These are phyloP conservation scores for Agraylea sexmaculata DNA, from an alignment of 1,140 invertebrate genomes.

Conservation along the genomic window DNA sequence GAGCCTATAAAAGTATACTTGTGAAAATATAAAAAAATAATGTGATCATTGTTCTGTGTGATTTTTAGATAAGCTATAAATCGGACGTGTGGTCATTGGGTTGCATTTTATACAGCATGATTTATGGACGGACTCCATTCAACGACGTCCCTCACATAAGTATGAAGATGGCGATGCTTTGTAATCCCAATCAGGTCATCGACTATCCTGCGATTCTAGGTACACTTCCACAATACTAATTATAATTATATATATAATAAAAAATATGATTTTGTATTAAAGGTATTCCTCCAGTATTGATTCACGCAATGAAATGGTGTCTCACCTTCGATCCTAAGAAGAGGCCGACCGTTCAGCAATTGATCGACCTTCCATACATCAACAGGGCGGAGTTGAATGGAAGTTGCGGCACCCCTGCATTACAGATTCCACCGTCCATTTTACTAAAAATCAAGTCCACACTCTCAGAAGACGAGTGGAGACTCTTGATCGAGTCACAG, in stretches of 20 bases:
- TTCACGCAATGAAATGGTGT: constrained; percentile 35
- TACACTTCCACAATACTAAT: constrained; percentile 21
- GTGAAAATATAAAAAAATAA: not conserved
- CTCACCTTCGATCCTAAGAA: constrained; percentile 34
- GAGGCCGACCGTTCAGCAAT: constrained; percentile 31
- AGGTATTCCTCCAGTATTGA: constrained; percentile 32
- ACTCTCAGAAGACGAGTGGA: constrained; percentile 13
- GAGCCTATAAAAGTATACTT: constrained; percentile 30
- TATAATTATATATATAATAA: not conserved
- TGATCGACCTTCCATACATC: constrained; percentile 29
- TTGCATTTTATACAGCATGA: constrained; percentile 88
- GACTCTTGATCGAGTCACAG: constrained; percentile 6
- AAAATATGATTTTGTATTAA: constrained; percentile 10
- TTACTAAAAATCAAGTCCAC: constrained; percentile 11
- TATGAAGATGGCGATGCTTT: constrained; percentile 74
- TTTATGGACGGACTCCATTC: constrained; percentile 87
- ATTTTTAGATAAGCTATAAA: constrained; percentile 72
- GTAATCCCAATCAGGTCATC: constrained; percentile 62
- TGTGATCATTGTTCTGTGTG: too few species aligned
- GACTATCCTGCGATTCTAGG: constrained; percentile 49
- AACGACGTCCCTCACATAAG: constrained; percentile 64
- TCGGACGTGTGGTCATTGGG: constrained; percentile 97
- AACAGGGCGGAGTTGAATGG: constrained; percentile 16
- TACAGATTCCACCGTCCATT: constrained; percentile 8
- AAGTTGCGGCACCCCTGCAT: not conserved